Percentiles rank a stretch among this genome's conserved stretches.
Conservation (phyloP, 2,888 invertebrate genomes). For the Pardosa pseudoannulata region DNA sequence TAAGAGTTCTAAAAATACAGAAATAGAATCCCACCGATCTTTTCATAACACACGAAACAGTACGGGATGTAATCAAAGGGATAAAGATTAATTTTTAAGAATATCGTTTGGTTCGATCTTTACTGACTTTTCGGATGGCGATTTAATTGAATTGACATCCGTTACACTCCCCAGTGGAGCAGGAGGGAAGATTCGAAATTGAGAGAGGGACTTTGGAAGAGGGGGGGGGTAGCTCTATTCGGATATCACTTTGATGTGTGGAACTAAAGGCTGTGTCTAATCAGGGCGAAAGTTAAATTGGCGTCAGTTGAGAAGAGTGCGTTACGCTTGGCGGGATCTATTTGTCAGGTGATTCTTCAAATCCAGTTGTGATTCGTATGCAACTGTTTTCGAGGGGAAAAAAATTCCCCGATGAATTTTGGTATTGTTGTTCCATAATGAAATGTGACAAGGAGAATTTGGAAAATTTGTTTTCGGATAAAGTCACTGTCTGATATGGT, state of each 20-base stretch:
- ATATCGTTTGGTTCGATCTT: too few relatives aligned
- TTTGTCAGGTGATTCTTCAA: background rate
- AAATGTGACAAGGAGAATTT: too few relatives aligned
- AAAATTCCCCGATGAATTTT: too few relatives aligned
- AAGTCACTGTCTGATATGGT: too few relatives aligned
- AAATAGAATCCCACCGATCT: too few relatives aligned
- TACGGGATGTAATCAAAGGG: too few relatives aligned
- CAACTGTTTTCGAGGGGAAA: background rate
- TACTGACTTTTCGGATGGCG: too few relatives aligned
- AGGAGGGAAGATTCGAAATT: background rate
- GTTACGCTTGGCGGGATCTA: background rate
- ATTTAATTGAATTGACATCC: background rate
- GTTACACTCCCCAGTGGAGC: background rate
- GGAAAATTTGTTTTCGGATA: too few relatives aligned
- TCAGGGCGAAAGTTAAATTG: conserved; percentile 3
- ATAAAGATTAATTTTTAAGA: too few relatives aligned
- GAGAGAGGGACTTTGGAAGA: background rate
- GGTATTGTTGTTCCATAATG: too few relatives aligned
- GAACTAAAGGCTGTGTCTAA: conserved; percentile 1
- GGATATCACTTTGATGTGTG: background rate
- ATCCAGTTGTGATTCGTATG: background rate
- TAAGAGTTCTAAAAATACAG: too few relatives aligned
- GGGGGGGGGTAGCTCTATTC: background rate
- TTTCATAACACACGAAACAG: too few relatives aligned
- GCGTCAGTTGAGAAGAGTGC: background rate